Conservation (phyloP, 1,140 invertebrate genomes). For the Cyphomyrmex costatus region DNA sequence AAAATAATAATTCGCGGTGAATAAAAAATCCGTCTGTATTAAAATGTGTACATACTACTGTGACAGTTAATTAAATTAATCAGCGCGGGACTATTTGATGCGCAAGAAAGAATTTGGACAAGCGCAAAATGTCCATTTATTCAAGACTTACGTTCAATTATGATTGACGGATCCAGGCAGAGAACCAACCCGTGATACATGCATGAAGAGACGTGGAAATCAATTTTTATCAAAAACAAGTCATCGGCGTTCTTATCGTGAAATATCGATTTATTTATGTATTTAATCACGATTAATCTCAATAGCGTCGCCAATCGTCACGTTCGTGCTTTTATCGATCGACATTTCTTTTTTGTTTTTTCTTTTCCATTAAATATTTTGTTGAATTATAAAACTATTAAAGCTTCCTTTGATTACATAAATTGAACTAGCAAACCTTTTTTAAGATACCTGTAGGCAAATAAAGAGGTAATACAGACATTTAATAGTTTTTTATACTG, state of each 20-base stretch:
- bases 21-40: background rate
- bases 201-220: constrained; percentile 59
- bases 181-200: constrained; percentile 58
- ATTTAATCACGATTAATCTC: constrained; percentile 24
- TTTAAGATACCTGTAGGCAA: background rate
- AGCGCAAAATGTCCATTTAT: constrained; percentile 48
- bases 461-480: background rate
- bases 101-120: constrained; percentile 40
- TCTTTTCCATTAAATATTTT: background rate
- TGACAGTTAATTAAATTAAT: constrained; percentile 43
- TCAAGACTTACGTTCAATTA: constrained; percentile 69
- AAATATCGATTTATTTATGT: constrained; percentile 2
- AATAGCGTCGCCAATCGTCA: constrained; percentile 49
- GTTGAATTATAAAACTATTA: background rate
- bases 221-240: constrained; percentile 47
- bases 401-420: no score
- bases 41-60: constrained; percentile 19
- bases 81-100: constrained; percentile 51
- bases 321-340: background rate
- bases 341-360: background rate
- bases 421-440: background rate
- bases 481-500: background rate
- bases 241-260: constrained; percentile 22
- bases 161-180: constrained; percentile 61
- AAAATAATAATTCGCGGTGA: background rate